Base-by-base conservation (phyloP, 2,797 vertebrate genomes). In the Balearica regulorum region DNA sequence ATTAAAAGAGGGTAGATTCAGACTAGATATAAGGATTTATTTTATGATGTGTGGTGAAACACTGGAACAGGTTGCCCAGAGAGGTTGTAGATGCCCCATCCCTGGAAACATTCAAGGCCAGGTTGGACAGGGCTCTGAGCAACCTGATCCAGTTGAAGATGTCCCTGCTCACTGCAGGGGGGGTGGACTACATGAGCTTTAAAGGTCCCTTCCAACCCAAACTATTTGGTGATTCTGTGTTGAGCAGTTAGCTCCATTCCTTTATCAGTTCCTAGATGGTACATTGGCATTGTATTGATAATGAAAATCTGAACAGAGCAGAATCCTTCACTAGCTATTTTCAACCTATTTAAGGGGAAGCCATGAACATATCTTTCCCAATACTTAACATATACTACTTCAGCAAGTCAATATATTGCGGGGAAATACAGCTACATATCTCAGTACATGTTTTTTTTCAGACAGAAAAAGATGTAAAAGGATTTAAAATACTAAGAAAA, bases 11-110 rank as follows among this genome's bases (percentile, higher is more conserved):
- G 7, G 5, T 33, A 61, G n/a, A 16, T 61, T 62, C 13, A 41
- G 46, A 21, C 4, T 8, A 41, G 10, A 26, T 33, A 51, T 16
- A 41, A 77, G 35, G 22, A n/a, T 49, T 49, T 49, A 12, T 49
- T 64, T 43, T 41, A 64, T 3, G 1, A 3, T 51, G 18, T 13
- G 14, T n/a, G 58, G 37, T 43, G 48, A 43, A n/a, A 17, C 6
- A n/a, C 37, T n/a, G 24, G 22, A 2, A 43, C 2, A n/a, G 3
- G 14, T n/a, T 53, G 0, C 18, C 31, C 14, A 22, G 22, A 41
- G 35, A 43, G 14, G 24, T 16, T 8, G 24, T 78, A 13, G 22
- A 10, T 41, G 46, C 6, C 58, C 11, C 22, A n/a, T 43, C 8
- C 22, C 48, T 43, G 18, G 46, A 21, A 51, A 10, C 11, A 7